Percentiles rank a stretch among this genome's conserved stretches.
Evolutionary conservation across 2,797 vertebrate species (phyloP).

Genomic region (Schizopygopsis malacanthus): DNA sequence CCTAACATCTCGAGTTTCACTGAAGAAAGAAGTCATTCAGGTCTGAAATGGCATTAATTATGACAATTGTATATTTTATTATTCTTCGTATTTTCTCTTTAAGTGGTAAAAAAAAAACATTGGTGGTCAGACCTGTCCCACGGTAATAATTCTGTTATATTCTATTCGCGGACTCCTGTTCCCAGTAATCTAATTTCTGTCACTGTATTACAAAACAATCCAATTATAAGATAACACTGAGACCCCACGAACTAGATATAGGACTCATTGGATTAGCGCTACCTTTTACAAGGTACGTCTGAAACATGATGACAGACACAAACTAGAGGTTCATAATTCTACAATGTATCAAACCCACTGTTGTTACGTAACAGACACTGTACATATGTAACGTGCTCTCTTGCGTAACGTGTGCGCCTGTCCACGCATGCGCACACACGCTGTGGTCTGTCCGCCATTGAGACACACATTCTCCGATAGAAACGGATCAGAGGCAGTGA

Average conservation of each 20-base stretch:
- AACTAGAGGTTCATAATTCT: constrained; percentile 5
- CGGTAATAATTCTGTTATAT: not conserved
- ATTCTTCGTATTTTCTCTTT: not conserved
- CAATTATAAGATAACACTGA: not conserved
- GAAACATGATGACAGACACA: not conserved
- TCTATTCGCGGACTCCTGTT: not conserved
- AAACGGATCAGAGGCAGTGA: constrained; percentile 74
- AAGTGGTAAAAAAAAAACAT: not conserved
- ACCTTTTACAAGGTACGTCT: not conserved
- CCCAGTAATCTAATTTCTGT: constrained; percentile 1
- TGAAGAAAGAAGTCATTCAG: not conserved
- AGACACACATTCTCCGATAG: constrained; percentile 65
- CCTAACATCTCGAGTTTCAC: not conserved
- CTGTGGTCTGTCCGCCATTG: constrained; percentile 74
- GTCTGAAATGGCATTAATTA: not conserved
- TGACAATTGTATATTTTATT: not conserved
- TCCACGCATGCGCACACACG: constrained; percentile 60
- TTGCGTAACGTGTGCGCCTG: constrained; percentile 71
- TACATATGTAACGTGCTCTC: constrained; percentile 46
- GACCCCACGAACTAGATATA: not conserved
- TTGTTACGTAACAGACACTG: constrained; percentile 72
- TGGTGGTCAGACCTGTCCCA: not conserved
- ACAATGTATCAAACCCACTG: constrained; percentile 1
- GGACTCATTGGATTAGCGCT: constrained; percentile 15
- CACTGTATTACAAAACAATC: not conserved